phyloP scores from a whole-genome alignment of 2,888 invertebrate species.

The Lathronympha strigana region DNA sequence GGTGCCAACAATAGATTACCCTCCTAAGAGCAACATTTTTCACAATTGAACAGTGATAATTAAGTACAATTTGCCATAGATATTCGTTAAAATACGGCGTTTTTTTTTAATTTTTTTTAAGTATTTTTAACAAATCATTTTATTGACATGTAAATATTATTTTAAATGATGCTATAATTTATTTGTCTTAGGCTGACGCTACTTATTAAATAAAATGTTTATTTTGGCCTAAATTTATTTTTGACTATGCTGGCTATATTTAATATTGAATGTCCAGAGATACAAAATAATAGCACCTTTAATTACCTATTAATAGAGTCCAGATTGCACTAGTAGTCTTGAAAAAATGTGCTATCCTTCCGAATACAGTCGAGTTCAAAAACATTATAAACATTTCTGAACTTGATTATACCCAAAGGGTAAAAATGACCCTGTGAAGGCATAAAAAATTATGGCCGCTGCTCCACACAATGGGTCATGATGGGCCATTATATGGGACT shows the following conservation, averaged over 20 bases:
- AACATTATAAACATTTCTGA: background rate
- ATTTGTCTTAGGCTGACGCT: constrained; percentile 28
- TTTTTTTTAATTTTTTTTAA: constrained; percentile 58
- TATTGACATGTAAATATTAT: constrained; percentile 39
- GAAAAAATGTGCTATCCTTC: background rate
- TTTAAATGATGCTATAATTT: constrained; percentile 38
- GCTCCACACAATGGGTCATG: no score
- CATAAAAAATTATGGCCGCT: no score
- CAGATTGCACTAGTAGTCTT: constrained; percentile 31
- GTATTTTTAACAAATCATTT: constrained; percentile 50
- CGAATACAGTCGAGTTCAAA: background rate
- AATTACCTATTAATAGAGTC: constrained; percentile 15
- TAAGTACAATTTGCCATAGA: constrained; percentile 71
- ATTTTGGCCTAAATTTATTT: constrained; percentile 38
- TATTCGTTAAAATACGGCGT: constrained; percentile 50
- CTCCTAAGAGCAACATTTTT: background rate
- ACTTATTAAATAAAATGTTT: constrained; percentile 25
- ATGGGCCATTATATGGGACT: no score
- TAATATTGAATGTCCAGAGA: constrained; percentile 7
- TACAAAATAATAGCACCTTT: constrained; percentile 27
- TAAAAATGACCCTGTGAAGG: constrained; percentile 3
- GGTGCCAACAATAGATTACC: no score
- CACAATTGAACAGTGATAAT: constrained; percentile 57
- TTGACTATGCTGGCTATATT: constrained; percentile 5
- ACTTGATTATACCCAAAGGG: no score